A percentile compares a stretch with the other conserved stretches of the same genome.
Conservation (phyloP, 1,140 invertebrate genomes). For the Melitaea cinxia region DNA sequence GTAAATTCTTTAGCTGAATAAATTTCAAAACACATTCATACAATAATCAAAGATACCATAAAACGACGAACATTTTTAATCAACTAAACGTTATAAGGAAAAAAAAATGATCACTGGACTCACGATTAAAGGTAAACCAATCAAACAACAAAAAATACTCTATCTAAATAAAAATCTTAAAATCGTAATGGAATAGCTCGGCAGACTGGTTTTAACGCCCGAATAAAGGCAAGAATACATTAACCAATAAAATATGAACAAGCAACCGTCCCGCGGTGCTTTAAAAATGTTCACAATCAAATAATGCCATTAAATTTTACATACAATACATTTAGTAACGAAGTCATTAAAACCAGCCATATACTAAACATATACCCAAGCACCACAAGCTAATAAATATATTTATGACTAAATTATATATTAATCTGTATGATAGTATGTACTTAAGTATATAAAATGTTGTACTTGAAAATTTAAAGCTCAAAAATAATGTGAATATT, state of each 20-base stretch:
- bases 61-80: slow-evolving; percentile 28
- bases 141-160: slow-evolving; percentile 34
- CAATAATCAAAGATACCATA: slow-evolving; percentile 18
- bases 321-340: slow-evolving; percentile 2
- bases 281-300: slow-evolving; percentile 19
- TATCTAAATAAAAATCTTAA: slow-evolving; percentile 26
- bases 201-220: slow-evolving; percentile 44
- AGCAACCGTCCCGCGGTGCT: slow-evolving; percentile 22
- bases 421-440: slow-evolving; percentile 49
- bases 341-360: slow-evolving; percentile 57
- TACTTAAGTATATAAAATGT: slow-evolving; percentile 55
- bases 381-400: slow-evolving; percentile 73
- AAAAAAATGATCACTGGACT: slow-evolving; percentile 11
- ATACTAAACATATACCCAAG: slow-evolving; percentile 70
- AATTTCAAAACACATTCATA: slow-evolving; percentile 41
- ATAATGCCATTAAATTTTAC: background rate
- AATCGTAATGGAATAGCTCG: slow-evolving; percentile 43
- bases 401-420: slow-evolving; percentile 61
- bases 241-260: slow-evolving; percentile 14
- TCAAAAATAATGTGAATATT: slow-evolving; percentile 54
- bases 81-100: slow-evolving; percentile 26
- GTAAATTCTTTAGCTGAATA: slow-evolving; percentile 49
- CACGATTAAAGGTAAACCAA: slow-evolving; percentile 24
- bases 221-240: slow-evolving; percentile 38
- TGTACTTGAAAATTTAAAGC: slow-evolving; percentile 76